These are phyloP conservation scores for Pseudopodoces humilis DNA, from an alignment of 2,113 vertebrate species.

Conservation along the genomic window DNA sequence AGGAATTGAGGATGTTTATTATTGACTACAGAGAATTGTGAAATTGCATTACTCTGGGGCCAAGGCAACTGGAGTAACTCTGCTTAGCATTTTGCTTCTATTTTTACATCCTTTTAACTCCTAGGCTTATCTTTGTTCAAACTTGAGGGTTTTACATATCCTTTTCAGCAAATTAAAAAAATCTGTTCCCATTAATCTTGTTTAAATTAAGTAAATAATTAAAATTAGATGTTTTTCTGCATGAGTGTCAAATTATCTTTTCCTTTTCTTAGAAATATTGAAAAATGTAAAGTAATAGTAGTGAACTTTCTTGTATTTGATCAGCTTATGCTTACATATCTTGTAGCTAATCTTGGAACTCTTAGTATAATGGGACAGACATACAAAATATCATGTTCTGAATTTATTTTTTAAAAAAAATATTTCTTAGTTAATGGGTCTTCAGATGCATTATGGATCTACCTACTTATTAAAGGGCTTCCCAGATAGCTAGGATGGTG, in stretches of 20 bases:
- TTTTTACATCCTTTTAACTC: neutral
- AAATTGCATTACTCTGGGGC: neutral
- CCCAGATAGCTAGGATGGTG: neutral
- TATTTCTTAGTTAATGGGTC: neutral
- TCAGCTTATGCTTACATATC: neutral
- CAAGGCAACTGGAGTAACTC: neutral
- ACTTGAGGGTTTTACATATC: neutral
- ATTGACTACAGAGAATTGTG: neutral
- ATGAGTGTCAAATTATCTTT: neutral
- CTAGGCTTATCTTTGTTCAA: neutral
- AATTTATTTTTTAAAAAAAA: neutral
- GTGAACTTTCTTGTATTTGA: rapidly evolving
- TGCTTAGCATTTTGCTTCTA: neutral
- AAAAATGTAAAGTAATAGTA: neutral
- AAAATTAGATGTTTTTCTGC: neutral
- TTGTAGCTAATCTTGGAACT: neutral
- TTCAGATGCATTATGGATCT: neutral
- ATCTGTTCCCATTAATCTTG: neutral
- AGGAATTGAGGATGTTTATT: neutral
- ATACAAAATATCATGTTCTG: neutral
- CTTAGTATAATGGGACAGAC: neutral
- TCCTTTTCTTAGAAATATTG: neutral
- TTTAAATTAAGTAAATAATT: neutral
- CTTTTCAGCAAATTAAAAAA: neutral
- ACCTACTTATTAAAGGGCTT: neutral